Percentiles rank a stretch among this genome's conserved stretches.
Evolutionary conservation across 2,888 invertebrate genomes (phyloP).

Genomic region (Phyllotreta cruciferae): DNA sequence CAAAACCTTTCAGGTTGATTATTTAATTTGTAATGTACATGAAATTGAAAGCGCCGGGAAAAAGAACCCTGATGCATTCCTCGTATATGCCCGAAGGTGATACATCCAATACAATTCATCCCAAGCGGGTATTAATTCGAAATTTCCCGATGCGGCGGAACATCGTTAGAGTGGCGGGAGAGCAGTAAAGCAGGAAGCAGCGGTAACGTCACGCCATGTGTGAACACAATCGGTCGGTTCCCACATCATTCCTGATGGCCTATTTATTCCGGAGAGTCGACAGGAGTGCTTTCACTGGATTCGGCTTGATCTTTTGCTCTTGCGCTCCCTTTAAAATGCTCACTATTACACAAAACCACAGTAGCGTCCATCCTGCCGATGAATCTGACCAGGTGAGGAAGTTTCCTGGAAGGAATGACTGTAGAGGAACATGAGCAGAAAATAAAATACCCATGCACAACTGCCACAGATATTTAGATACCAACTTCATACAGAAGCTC

Average conservation of each 20-base stretch:
- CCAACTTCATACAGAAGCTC: too few relatives aligned
- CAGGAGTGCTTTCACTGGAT: constrained; percentile 26
- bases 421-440: too few relatives aligned
- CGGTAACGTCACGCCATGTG: constrained; percentile 53
- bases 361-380: constrained; percentile 10
- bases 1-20: too few relatives aligned
- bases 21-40: too few relatives aligned
- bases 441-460: too few relatives aligned
- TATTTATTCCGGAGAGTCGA: constrained; percentile 35
- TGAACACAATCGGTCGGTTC: constrained; percentile 57
- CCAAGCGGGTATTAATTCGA: constrained; percentile 16
- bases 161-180: constrained; percentile 12
- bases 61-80: too few relatives aligned
- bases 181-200: constrained; percentile 31
- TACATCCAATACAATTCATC: constrained; percentile 5
- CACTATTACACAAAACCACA: constrained; percentile 15
- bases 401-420: too few relatives aligned
- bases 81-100: background rate
- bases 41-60: too few relatives aligned
- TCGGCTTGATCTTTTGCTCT: constrained; percentile 29
- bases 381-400: background rate
- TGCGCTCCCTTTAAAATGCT: constrained; percentile 25
- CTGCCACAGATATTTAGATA: too few relatives aligned
- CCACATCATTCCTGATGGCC: constrained; percentile 57
- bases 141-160: constrained; percentile 19